Base-by-base conservation (phyloP, 2,797 vertebrate genomes). In the Vespertilio murinus region DNA sequence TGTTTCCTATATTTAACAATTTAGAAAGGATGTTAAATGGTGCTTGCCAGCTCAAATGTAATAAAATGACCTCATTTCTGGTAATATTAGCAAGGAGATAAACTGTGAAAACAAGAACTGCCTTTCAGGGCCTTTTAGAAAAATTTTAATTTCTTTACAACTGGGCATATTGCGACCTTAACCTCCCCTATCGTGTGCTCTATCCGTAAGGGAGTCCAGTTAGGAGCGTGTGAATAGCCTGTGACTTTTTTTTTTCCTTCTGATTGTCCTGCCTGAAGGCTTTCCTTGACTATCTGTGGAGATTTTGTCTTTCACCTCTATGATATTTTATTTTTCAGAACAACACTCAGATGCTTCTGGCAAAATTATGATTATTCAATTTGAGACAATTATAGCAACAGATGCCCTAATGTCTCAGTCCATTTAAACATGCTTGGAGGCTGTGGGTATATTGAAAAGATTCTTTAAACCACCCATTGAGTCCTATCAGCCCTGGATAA, bases 241-340 rank as follows among this genome's bases (percentile, higher is more conserved):
- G 13, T 52, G 8, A 35, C 42, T 82, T 87, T 45, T 77, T 81
- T 93, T 92, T 82, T 87, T 45, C 73, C 78, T 93, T 92, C 65
- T 71, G 20, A 92, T 77, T 56, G 47, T 30, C 33, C 70, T 67
- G 40, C 38, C 28, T 9, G 14, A n/a, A 42, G 88, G 13, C 74
- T 84, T 12, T 64, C 40, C 69, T 28, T 49, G 70, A 56, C 12
- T 65, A 1, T 33, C 20, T n/a, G 52, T 69, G 38, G 80, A n/a
- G n/a, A 16, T 23, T 85, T 71, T 75, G 54, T 49, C 77, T 95
- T 93, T 77, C 22, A 61, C 14, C 52, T 86, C 70, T 59, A 33
- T 42, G 42, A 42, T 88, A 52, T 79, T 90, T 92, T 95, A 90
- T 73, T 91, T 94, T 94, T 90, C 38, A 80, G 47, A 93, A 85